Base-by-base conservation (phyloP, 1,140 invertebrate genomes). In the Helicorthomorpha holstii region DNA sequence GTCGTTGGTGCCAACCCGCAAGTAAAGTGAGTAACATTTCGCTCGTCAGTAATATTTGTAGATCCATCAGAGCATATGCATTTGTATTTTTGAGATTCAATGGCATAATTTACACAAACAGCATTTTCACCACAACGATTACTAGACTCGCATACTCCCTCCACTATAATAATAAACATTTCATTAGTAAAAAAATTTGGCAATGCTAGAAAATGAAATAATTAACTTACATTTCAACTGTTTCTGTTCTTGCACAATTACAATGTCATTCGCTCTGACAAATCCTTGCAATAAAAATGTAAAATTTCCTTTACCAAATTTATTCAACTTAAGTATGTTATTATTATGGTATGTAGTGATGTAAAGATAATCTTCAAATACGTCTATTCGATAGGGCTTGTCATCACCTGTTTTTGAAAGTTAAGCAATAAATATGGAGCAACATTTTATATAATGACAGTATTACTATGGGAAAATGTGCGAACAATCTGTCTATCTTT, bases 321-420 rank as follows among this genome's bases (percentile, higher is more conserved):
- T 86, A 60, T 80, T 73, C 58, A 85, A 65, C 55, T 72, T 72
- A n/a, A 79, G 64, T 41, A 85, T 73, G 49, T 72, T 72, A 61
- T 80, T 75, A 24, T 71, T 72, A 12, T 72, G 70, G 57, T 76
- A 78, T 1, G 79, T 76, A 23, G 78, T 76, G 7, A 83, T 68
- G 58, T 78, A 86, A 1, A 84, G 54, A 49, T 67, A 68, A 58
- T 84, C 78, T 66, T 83, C 82, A 64, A 85, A 85, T 0, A 85
- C 71, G 55, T 83, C 81, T 1, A 86, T 63, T 61, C 77, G 79
- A 59, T 73, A 77, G 0, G 83, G 83, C 60, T 69, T 66, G 42
- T 72, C 67, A 16, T 64, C 61, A 26, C 56, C 64, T 64, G 58
- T 21, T 58, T 58, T 52, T 49, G 25, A 53, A 41, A 43, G 50